Base-by-base conservation (phyloP, 2,797 vertebrate species). In the Eulemur albifrons region DNA sequence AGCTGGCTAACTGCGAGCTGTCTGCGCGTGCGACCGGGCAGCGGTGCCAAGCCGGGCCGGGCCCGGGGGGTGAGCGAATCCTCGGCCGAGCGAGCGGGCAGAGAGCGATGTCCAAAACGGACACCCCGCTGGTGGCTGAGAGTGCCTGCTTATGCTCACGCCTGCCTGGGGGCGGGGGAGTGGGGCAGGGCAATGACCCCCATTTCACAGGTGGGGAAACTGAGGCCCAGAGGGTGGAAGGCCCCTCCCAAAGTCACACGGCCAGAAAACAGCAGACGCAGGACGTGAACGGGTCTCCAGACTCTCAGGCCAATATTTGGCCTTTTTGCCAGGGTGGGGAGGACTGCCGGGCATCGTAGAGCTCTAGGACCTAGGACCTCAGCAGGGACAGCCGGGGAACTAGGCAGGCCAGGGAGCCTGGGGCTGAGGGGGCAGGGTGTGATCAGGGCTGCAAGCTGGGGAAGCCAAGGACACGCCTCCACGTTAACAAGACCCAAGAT, bases 141-240 rank as follows among this genome's bases (percentile, higher is more conserved):
- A 50, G 59, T 0, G 4, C 20, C 81, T 52, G 15, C 13, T 83
- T 17, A 35, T 59, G 52, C 10, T 32, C 35, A 67, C 0, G 32
- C 12, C 61, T 23, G 32, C 70, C 30, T 3, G 0, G 61, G 88
- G n/a, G 38, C 2, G 3, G 57, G n/a, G 15, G 17, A 72, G 14
- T 18, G 8, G 40, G 48, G 23, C 11, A 81, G 30, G 57, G 40
- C 20, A 65, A 54, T 23, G 4, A n/a, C 38, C 35, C 40, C 32
- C 45, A 52, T 14, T 88, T 92, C 50, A 57, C n/a, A 90, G 81
- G 69, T 57, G 43, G 93, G 75, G 57, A 94, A 93, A 94, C 35
- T 67, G 76, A 94, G 86, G 69, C 48, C 38, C n/a, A 89, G 57
- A 70, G 72, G 40, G 38, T 5, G 8, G 32, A 61, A n/a, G 52